A percentile compares a stretch with the other conserved stretches of the same genome.
phyloP scores from a whole-genome alignment of 2,797 vertebrate genomes.

The Cygnus olor region DNA sequence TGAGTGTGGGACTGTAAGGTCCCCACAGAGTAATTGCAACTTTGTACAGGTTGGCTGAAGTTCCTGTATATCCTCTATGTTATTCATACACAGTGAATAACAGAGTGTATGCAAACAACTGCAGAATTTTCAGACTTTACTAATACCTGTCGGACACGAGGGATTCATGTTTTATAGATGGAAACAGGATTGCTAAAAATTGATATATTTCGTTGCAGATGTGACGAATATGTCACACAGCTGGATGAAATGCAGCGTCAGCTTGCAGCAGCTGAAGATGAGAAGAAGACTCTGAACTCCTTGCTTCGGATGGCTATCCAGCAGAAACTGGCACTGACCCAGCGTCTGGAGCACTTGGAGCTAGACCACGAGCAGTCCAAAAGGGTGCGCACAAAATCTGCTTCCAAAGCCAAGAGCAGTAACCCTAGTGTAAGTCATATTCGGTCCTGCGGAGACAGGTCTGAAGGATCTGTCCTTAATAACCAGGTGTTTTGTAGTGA shows the following conservation, averaged over 20 bases:
- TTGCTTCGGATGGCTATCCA: slow-evolving; percentile 98
- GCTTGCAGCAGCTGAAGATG: slow-evolving; percentile 94
- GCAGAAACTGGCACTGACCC: slow-evolving; percentile 98
- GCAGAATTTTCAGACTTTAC: background rate
- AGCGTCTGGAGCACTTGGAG: slow-evolving; percentile 96
- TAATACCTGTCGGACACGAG: accelerated
- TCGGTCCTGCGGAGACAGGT: slow-evolving; percentile 84
- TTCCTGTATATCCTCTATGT: background rate
- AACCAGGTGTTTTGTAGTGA: slow-evolving; percentile 92
- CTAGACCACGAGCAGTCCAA: slow-evolving; percentile 93
- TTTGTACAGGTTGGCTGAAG: background rate
- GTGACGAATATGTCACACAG: slow-evolving; percentile 97
- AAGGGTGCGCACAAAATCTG: slow-evolving; percentile 84
- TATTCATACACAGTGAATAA: background rate
- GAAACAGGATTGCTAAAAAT: background rate
- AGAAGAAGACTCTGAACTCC: slow-evolving; percentile 99
- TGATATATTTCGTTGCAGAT: slow-evolving; percentile 77
- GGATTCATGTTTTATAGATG: background rate
- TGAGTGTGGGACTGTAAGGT: background rate
- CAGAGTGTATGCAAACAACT: background rate
- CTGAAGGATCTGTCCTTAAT: slow-evolving; percentile 76
- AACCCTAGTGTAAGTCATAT: slow-evolving; percentile 91
- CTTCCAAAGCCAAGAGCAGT: slow-evolving; percentile 81
- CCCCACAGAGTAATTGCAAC: background rate
- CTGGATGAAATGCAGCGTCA: slow-evolving; percentile 98